Conservation (phyloP, 2,888 invertebrate species). For the Mesochorus sp. region DNA sequence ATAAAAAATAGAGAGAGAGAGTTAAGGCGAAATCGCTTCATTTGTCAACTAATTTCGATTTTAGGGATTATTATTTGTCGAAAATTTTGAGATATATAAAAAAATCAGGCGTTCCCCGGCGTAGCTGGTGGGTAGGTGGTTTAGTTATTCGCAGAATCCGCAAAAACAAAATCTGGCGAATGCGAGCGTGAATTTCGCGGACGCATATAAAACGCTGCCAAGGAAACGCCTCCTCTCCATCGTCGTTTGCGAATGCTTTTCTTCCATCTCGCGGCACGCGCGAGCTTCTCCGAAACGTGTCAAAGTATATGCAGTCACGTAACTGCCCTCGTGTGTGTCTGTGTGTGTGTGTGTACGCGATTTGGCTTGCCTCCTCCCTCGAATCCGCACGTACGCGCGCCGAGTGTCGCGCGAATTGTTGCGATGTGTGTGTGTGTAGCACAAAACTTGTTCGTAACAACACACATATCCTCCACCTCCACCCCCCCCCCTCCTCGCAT, state of each 20-base stretch:
- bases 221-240: conserved; percentile 36
- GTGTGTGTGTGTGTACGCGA: conserved; percentile 11
- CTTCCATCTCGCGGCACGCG: conserved; percentile 51
- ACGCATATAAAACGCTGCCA: conserved; percentile 66
- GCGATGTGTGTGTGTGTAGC: not conserved
- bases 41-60: too few relatives aligned
- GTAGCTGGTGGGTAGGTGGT: too few relatives aligned
- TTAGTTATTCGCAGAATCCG: conserved; percentile 53
- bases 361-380: conserved; percentile 20
- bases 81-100: too few relatives aligned
- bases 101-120: not conserved
- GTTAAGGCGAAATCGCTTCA: too few relatives aligned
- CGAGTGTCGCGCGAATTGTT: not conserved
- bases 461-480: not conserved
- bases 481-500: not conserved
- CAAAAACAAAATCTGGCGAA: conserved; percentile 72
- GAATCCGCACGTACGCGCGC: conserved; percentile 27
- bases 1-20: too few relatives aligned
- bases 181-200: conserved; percentile 72
- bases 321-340: not conserved
- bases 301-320: conserved; percentile 42
- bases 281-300: conserved; percentile 32
- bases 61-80: too few relatives aligned
- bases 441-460: too few relatives aligned
- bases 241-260: conserved; percentile 30